Base-by-base conservation (phyloP, 1,140 invertebrate genomes). In the Panagrolaimus sp. region DNA sequence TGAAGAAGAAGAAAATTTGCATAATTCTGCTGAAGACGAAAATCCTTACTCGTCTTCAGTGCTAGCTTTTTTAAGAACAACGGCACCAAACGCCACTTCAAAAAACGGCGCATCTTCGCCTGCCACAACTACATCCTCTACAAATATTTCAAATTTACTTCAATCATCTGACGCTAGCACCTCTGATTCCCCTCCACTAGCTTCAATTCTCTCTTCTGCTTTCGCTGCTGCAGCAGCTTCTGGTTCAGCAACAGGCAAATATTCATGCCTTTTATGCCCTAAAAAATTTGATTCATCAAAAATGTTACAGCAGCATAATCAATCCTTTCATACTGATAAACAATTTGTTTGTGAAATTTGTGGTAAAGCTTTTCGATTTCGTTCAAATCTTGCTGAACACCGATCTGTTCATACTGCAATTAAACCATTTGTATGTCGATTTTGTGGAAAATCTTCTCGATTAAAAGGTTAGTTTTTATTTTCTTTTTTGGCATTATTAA, bases 331-430 rank as follows among this genome's bases (percentile, higher is more conserved):
- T 43, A 47, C 67, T 0, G 67, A 69, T 16, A 69, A 69, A 20
- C 20, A 27, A 8, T 82, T 82, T 67, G 65, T 83, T 20, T 82
- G 80, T 66, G 80, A 82, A 68, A 83, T 82, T 43, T 82, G 80
- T 63, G 78, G 78, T 20, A 83, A 83, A 63, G 80, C 80, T 5
- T 82, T 82, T 62, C 79, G 80, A 13, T 82, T 83, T 65, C 78
- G 82, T 8, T 83, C 81, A 1, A 82, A 82, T 72, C 67, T 82
- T 65, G 82, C 82, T 14, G 80, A 82, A 43, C 80, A 82, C 70
- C 75, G 80, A 8, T 78, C 77, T 45, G 80, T 82, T 9, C 80
- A 82, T 57, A 81, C 81, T n/a, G 81, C 77, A 27, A 16, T 76
- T 9, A 76, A 76, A 38, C 79, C 79, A 9, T 82, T 83, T 63